Base-by-base conservation (phyloP, 92 coral and sea anemone species). In the Porites evermanni region DNA sequence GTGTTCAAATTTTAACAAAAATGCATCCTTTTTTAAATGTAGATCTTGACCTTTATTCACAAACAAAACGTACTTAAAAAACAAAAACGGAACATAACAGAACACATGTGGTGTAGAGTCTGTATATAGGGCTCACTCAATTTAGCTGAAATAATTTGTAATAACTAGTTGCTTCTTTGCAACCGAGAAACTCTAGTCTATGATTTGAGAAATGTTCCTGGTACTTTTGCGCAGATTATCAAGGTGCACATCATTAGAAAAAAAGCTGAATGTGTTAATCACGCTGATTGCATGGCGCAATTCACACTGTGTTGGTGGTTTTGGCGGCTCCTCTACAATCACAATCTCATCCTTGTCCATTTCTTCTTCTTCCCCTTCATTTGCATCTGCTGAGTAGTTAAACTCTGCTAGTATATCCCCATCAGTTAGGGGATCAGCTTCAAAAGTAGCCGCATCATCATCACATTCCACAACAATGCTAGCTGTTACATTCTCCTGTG, bases 351-450 rank as follows among this genome's bases (percentile, higher is more conserved):
- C 70, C 65, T 78, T 2, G 14, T 58, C 19, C 26, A 17, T 12
- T 67, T 67, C 71, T n/a, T 67, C 71, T 67, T 67, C 71, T 19
- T 19, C 71, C 8, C 24, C 71, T 19, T 19, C 24, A 67, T 67
- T 38, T 17, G 71, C 71, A 6, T 26, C 19, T 70, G 85, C 53
- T 3, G 78, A 74, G 71, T 73, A 14, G 67, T 88, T 81, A 64
- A 88, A 88, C 86, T 88, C 87, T 69, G 91, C 78, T 61, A 73
- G 79, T 56, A 64, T 80, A 38, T 81, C 87, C 81, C 80, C 90
- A n/a, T 79, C 80, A 79, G 90, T 87, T 47, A 64, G 74, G 77
- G 69, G 66, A 12, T 80, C 78, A 81, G 83, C 72, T 26, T 79
- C 83, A 79, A 78, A 61, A 78, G 71, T 80, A 80, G 85, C 16